phyloP scores from a whole-genome alignment of 1,140 invertebrate species.

The Dryas iulia region DNA sequence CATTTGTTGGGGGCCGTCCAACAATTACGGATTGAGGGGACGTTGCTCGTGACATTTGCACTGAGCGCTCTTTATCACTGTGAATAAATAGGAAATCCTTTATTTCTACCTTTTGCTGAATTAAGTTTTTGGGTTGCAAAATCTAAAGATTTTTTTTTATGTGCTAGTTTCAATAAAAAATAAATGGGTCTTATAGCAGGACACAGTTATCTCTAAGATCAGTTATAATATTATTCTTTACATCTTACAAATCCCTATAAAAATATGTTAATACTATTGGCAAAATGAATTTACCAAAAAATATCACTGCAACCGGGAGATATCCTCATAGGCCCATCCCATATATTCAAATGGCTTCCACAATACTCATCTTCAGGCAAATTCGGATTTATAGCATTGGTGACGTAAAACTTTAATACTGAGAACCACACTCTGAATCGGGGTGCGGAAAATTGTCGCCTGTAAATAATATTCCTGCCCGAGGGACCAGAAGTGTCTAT shows the following conservation, averaged over 20 bases:
- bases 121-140: neutral
- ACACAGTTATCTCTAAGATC: no score
- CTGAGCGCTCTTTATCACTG: constrained; percentile 73
- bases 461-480: constrained; percentile 83
- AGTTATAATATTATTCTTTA: no score
- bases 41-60: constrained; percentile 73
- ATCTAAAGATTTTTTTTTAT: no score
- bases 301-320: constrained; percentile 89
- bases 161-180: no score
- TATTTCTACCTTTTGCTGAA: neutral
- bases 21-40: constrained; percentile 74
- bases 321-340: constrained; percentile 90
- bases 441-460: constrained; percentile 82
- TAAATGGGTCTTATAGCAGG: no score
- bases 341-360: constrained; percentile 89
- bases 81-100: neutral
- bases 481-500: constrained; percentile 82
- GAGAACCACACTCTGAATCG: constrained; percentile 93
- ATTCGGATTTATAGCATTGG: constrained; percentile 79
- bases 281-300: constrained; percentile 83
- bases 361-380: constrained; percentile 86
- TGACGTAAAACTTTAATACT: constrained; percentile 91
- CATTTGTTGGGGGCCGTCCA: constrained; percentile 82
- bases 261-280: neutral
- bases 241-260: neutral